Percentiles rank a stretch among this genome's conserved stretches.
phyloP scores from a whole-genome alignment of 2,113 vertebrate species.

The Brienomyrus brachyistius region DNA sequence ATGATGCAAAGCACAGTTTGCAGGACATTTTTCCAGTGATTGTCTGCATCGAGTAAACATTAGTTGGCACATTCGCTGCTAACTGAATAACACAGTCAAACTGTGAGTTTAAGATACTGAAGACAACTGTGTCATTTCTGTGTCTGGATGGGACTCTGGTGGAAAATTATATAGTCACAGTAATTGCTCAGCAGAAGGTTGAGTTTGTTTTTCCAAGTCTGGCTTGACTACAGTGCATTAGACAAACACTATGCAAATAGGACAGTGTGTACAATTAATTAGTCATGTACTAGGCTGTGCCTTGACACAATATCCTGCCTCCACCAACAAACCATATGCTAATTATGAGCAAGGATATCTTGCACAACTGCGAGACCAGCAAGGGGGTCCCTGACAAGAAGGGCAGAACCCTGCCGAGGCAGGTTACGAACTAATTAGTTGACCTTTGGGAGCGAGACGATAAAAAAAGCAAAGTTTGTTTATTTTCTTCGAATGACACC shows the following conservation, averaged over 20 bases:
- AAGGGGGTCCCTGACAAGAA: neutral
- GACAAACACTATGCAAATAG: neutral
- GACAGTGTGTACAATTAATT: neutral
- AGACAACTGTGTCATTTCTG: neutral
- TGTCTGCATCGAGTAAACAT: neutral
- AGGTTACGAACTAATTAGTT: neutral
- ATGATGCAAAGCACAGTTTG: neutral
- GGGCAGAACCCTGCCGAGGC: neutral
- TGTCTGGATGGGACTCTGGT: neutral
- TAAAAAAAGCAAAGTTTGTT: neutral
- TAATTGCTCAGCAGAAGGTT: neutral
- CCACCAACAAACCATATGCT: neutral
- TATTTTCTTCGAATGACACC: neutral
- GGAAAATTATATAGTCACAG: neutral
- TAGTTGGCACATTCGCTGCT: neutral
- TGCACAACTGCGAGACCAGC: neutral
- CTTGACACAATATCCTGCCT: neutral
- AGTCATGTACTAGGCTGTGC: neutral
- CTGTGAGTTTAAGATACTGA: neutral
- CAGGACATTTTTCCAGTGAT: neutral
- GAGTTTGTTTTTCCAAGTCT: neutral
- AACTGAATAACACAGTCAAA: neutral
- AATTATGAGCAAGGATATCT: neutral
- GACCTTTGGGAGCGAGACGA: neutral
- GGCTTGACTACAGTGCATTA: neutral